Percentiles rank a stretch among this genome's conserved stretches.
Conservation (phyloP, 2,888 invertebrate genomes). For the Ptychoptera contaminata region DNA sequence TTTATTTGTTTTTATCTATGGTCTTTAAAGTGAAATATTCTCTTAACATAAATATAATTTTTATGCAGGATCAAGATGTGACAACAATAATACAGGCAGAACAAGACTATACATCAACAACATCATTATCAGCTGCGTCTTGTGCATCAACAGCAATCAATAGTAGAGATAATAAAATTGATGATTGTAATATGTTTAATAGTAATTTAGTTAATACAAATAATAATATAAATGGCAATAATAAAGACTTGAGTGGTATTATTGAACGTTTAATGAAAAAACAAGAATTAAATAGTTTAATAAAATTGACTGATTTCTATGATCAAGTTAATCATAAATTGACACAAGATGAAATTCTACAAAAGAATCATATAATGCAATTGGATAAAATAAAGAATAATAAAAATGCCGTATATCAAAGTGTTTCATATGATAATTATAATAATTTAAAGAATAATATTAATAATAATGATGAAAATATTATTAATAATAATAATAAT, state of each 20-base stretch:
- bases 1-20: background rate
- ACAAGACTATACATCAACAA: conserved; percentile 19
- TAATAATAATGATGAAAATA: too few species aligned
- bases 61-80: conserved; percentile 31
- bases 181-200: conserved; percentile 5
- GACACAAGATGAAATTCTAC: conserved; percentile 14
- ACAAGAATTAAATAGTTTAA: conserved; percentile 17
- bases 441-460: conserved; percentile 41
- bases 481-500: too few species aligned
- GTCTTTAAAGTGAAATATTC: background rate
- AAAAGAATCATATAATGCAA: conserved; percentile 18
- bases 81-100: conserved; percentile 35
- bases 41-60: background rate
- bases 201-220: conserved; percentile 8
- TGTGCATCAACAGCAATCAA: background rate
- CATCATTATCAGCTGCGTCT: conserved; percentile 17
- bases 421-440: conserved; percentile 29
- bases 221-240: conserved; percentile 31
- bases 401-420: conserved; percentile 49
- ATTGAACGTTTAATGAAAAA: conserved; percentile 35
- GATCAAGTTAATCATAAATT: conserved; percentile 17
- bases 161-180: background rate
- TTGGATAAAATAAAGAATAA: conserved; percentile 37
- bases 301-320: conserved; percentile 17
- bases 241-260: conserved; percentile 38